Base-by-base conservation (phyloP, 1,140 invertebrate genomes). In the Drosophila sp. region DNA sequence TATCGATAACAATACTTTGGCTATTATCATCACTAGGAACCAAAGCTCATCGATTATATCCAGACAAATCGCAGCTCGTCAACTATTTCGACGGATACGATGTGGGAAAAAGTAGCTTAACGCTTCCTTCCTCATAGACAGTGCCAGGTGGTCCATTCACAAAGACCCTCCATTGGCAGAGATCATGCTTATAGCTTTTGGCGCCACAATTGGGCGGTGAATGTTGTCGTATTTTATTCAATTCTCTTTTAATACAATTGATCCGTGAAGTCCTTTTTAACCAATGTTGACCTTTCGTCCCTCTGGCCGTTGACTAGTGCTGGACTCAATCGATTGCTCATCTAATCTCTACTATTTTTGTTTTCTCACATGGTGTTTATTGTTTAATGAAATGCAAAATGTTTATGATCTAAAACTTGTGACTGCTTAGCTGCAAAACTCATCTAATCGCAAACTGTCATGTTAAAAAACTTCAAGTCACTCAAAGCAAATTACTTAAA, bases 21-120 rank as follows among this genome's bases (percentile, higher is more conserved):
- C 50, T 4, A 90, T 75, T 1, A 70, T 82, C 60, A 85, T 71
- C 0, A 89, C 79, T 0, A 86, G 86, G 0, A 79, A 85, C 85
- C 85, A 90, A n/a, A 82, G 81, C 1, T 90, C 75, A 7, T 71
- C 65, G 7, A 90, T 72, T 35, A 85, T 60, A 27, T 90, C 85
- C 35, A 90, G 63, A 8, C 85, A 90, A 33, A 90, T 90, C 35
- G 61, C 25, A 3, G 86, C 85, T 1, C 76, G 70, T 1, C 76
- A 67, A 17, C 80, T 79, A 17, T 0, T 17, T 90, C 80, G 30
- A 90, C 81, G 89, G 89, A 72, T 90, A 90, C 4, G 72, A 29
- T 6, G 17, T 1, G 3, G 89, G 62, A 17, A 91, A 91, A 3
- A 72, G 72, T 30, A 90, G 55, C 35, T 63, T 55, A 17, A 90